Base-by-base conservation (phyloP, 1,140 invertebrate species). In the Drosophila malerkotliana region DNA sequence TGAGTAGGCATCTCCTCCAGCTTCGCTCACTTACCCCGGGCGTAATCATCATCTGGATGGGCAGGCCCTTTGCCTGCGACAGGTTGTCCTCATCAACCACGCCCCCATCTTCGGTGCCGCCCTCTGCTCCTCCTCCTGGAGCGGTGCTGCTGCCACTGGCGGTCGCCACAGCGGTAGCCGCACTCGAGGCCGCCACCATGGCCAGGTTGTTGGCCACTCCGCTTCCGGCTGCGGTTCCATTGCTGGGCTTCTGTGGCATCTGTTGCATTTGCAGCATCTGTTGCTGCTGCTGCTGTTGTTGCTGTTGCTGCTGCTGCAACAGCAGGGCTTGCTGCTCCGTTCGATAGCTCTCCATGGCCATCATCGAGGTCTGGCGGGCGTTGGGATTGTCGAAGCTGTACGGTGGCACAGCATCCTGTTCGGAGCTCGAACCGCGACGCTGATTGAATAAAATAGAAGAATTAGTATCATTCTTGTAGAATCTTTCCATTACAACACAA, bases 11-110 rank as follows among this genome's bases (percentile, higher is more conserved):
- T 58, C 53, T 45, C 26, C 18, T 66, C 30, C 28, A 21, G 12
- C 26, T 15, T 49, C 66, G 61, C 60, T 44, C 57, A 92, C 91
- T 91, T 92, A 92, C 91, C 91, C 90, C 91, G 48, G 91, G 91
- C 62, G 91, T 91, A 51, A 92, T 92, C 91, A 92, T 92, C 91
- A 92, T 92, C 73, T 92, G 91, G 21, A 83, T 83, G 54, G 90
- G 91, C 56, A 91, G 56, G 53, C 79, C 83, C 49, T 85, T 80
- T 12, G 76, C 69, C 41, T 79, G 47, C 21, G 72, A 87, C 57
- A 68, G 68, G 12, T 64, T 77, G 62, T 91, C 88, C 48, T 90
- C 90, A 4, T 57, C 49, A 21, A 21, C 21, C 21, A 21, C 3
- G 15, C 24, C 55, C 6, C 32, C 71, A 2, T 18, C 44, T 1